These are phyloP conservation scores for Chroicocephalus ridibundus DNA, from an alignment of 2,113 vertebrate species.

Conservation along the genomic window DNA sequence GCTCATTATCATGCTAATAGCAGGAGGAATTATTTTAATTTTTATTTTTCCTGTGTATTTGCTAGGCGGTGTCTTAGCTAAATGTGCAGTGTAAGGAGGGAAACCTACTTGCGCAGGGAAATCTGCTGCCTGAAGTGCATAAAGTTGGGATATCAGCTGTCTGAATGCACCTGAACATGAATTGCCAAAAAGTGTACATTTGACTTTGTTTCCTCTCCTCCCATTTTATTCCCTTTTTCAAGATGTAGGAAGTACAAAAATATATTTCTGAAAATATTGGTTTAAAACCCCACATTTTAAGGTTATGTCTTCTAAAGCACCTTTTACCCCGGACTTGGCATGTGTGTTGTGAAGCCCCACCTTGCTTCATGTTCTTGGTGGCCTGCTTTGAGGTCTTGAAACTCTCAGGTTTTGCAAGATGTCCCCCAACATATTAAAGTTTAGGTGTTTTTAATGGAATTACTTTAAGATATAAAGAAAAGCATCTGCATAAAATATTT, in stretches of 20 bases:
- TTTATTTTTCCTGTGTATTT: not conserved
- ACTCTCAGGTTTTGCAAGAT: not conserved
- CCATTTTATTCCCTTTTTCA: not conserved
- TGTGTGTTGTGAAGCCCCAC: not conserved
- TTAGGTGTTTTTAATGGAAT: not conserved
- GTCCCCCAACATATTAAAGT: not conserved
- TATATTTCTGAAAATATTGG: not conserved
- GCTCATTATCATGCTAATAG: not conserved
- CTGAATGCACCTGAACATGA: not conserved
- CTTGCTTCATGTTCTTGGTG: not conserved
- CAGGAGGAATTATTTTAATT: not conserved
- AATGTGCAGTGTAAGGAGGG: not conserved
- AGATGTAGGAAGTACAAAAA: not conserved
- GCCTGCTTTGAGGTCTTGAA: not conserved
- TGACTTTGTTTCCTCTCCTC: not conserved
- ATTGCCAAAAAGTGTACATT: not conserved
- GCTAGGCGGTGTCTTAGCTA: not conserved
- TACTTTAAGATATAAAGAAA: not conserved
- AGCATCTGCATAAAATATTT: not conserved
- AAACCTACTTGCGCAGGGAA: not conserved
- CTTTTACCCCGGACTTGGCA: not conserved
- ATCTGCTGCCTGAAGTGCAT: not conserved
- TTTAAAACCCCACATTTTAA: not conserved
- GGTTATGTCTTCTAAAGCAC: not conserved
- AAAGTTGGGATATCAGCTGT: not conserved